Evolutionary conservation across 2,888 invertebrate genomes (phyloP), one percentile per base, ranked within the genome.

Genomic region (Hololepta plana): DNA sequence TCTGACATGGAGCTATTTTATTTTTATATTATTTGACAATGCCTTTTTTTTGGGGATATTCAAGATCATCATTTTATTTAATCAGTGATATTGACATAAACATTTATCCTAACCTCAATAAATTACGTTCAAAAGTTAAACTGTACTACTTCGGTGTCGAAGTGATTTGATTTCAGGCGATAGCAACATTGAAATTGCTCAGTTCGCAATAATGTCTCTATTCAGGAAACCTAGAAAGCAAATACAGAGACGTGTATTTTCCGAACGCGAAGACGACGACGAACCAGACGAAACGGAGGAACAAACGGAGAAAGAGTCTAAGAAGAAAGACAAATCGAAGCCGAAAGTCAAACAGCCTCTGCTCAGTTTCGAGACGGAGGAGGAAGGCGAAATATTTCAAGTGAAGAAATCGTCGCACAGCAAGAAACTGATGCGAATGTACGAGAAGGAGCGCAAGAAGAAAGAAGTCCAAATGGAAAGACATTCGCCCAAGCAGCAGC

Each of bases 321-420:
- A 39, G 29, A 42, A 41, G 28, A 43, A 43, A 32, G 43, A 46
- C 7, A 47, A 39, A 31, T 37, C 40, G 19, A 42, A 44, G 42
- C 47, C 41, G 55, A 63, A 44, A 57, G 51, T 41, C 51, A 40
- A 38, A 49, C 69, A 72, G 53, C 60, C 60, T 33, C 57, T 82
- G 32, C 62, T 88, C 17, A 88, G 88, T 57, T 88, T 88, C 50
- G 84, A 71, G 36, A 49, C 50, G 58, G 81, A 79, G 44, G 81
- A 81, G 48, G 73, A 72, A 40, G 79, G 72, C 13, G 90, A 90
- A 58, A 75, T 82, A 26, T 93, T 95, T 55, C 81, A 90, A 66
- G 84, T 95, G 26, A 90, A 87, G 53, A 93, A 93, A 55, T 90
- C 93, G 5, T 85, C 84, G 5, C 82, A 90, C 46, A 90, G 90